These are phyloP conservation scores for Pseudoips prasinana DNA, from an alignment of 2,888 invertebrate species.

Conservation along the genomic window DNA sequence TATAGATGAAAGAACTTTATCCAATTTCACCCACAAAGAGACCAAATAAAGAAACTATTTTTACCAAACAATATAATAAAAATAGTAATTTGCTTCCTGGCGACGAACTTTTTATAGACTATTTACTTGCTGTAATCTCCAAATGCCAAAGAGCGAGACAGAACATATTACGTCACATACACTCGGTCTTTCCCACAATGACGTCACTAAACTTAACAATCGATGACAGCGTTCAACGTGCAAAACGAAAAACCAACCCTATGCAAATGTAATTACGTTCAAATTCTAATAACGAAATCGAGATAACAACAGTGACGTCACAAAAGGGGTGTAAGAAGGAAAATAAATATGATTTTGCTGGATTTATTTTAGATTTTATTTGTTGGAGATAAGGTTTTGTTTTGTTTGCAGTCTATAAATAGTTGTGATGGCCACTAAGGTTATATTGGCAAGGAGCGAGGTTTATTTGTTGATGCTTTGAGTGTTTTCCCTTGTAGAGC, in stretches of 20 bases:
- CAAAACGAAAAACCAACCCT: slow-evolving; percentile 7
- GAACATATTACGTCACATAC: slow-evolving; percentile 42
- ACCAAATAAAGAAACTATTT: too few relatives aligned
- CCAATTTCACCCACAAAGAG: too few relatives aligned
- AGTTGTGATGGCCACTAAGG: slow-evolving; percentile 18
- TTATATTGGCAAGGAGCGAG: slow-evolving; percentile 11
- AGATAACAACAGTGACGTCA: slow-evolving; percentile 24
- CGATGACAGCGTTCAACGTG: slow-evolving; percentile 17
- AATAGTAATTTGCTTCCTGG: too few relatives aligned
- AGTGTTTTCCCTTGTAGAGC: slow-evolving; percentile 32
- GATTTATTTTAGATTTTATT: slow-evolving; percentile 12
- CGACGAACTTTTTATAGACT: too few relatives aligned
- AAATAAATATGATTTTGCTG: slow-evolving; percentile 17
- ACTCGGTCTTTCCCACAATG: slow-evolving; percentile 37
- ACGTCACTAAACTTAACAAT: slow-evolving; percentile 31
- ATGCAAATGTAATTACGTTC: not conserved
- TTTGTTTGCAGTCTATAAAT: slow-evolving; percentile 30
- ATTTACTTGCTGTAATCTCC: not conserved
- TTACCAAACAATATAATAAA: too few relatives aligned
- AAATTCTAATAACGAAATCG: slow-evolving; percentile 1
- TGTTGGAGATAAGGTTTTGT: slow-evolving; percentile 9
- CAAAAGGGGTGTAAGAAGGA: slow-evolving; percentile 22
- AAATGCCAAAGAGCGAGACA: slow-evolving; percentile 22
- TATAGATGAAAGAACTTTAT: too few relatives aligned
- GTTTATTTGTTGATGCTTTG: slow-evolving; percentile 24